Conservation (phyloP, 2,797 vertebrate genomes). For the Anomalospiza imberbis region DNA sequence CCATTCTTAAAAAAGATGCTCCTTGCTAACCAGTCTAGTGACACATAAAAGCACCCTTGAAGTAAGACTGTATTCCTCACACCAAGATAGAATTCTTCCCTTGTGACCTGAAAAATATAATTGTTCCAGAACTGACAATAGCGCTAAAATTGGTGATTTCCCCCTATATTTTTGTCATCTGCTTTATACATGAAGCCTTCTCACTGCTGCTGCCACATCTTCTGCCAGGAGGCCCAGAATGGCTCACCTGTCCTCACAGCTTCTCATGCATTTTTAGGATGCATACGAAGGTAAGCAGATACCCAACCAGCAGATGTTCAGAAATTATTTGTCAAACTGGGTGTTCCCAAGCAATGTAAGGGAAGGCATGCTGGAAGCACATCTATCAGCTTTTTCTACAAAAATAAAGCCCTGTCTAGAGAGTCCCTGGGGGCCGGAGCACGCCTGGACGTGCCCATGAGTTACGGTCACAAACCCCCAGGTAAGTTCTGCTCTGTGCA, state of each 20-base stretch:
- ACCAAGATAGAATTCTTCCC: slow-evolving; percentile 25
- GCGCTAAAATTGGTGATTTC: background rate
- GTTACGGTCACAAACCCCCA: background rate
- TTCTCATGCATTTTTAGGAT: background rate
- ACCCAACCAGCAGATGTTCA: background rate
- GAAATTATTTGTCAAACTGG: background rate
- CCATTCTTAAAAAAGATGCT: slow-evolving; percentile 49
- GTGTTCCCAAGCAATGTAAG: background rate
- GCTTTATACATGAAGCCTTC: background rate
- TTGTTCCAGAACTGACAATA: slow-evolving; percentile 15
- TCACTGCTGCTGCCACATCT: background rate
- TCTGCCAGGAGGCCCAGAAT: background rate
- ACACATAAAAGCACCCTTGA: slow-evolving; percentile 52
- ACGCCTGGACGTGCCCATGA: background rate
- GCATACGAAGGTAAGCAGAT: background rate
- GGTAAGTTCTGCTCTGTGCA: background rate
- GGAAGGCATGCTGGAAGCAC: background rate
- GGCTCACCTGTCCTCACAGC: background rate
- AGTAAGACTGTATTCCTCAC: slow-evolving; percentile 42
- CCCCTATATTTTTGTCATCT: background rate
- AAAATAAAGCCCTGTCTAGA: slow-evolving; percentile 26
- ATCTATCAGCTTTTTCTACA: background rate
- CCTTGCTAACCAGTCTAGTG: slow-evolving; percentile 39
- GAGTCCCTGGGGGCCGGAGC: background rate
- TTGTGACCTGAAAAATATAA: slow-evolving; percentile 17